A percentile compares a stretch with the other conserved stretches of the same genome.
These are phyloP conservation scores for Netelia melanura DNA, from an alignment of 2,888 invertebrate species.

Conservation along the genomic window DNA sequence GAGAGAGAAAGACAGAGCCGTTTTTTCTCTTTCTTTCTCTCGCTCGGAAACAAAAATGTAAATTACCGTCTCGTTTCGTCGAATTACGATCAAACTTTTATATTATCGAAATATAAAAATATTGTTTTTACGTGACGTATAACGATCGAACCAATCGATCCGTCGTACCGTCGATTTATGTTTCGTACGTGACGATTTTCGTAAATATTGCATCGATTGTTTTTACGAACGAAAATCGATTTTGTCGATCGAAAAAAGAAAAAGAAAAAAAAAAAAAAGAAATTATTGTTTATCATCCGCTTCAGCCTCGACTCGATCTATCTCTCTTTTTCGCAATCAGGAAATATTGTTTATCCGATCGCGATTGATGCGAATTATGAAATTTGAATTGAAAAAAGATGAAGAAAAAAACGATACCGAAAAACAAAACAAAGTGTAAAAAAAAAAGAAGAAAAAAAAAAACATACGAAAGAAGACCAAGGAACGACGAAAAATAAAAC, in stretches of 20 bases:
- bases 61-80: neutral
- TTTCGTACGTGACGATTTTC: neutral
- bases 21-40: neutral
- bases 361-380: neutral
- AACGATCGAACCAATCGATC: neutral
- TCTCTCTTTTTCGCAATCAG: neutral
- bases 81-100: neutral
- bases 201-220: neutral
- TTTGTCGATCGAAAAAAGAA: neutral
- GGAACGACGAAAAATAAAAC: conserved; percentile 6
- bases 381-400: neutral
- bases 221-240: neutral
- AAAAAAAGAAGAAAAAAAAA: neutral
- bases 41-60: neutral
- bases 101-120: neutral
- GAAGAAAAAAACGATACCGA: neutral
- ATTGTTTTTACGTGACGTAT: neutral
- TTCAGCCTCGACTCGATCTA: neutral
- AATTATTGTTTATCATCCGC: neutral
- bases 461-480: neutral
- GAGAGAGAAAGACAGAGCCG: too few relatives aligned
- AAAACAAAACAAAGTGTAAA: neutral
- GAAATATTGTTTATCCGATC: neutral
- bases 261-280: neutral
- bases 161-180: neutral